These are phyloP conservation scores for Aurelia aurita complex sp. Pacific DNA, from an alignment of 30 jellyfish, hydroid and myxozoan species.

Conservation along the genomic window DNA sequence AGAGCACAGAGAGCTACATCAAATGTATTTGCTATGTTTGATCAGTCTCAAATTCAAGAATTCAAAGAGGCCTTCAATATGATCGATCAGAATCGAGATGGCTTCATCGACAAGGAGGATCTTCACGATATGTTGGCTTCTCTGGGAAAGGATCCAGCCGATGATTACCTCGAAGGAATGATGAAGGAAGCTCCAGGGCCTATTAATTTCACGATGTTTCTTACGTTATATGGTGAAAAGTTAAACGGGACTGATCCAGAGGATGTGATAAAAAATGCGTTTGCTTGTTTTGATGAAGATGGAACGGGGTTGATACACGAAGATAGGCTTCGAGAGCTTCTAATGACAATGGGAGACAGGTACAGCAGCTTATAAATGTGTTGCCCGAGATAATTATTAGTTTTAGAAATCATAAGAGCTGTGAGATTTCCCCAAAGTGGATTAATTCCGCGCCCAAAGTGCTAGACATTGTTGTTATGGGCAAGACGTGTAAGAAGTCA, in stretches of 20 bases:
- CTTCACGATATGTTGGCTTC: slow-evolving; percentile 98
- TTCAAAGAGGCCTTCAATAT: slow-evolving; percentile 99
- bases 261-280: slow-evolving; percentile 98
- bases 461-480: no score
- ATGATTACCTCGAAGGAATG: slow-evolving; percentile 93
- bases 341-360: slow-evolving; percentile 99
- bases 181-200: slow-evolving; percentile 99
- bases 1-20: slow-evolving; percentile 99
- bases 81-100: slow-evolving; percentile 99
- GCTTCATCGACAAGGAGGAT: slow-evolving; percentile 99
- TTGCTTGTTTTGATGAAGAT: slow-evolving; percentile 98
- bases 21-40: slow-evolving; percentile 99
- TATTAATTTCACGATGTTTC: slow-evolving; percentile 98
- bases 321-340: slow-evolving; percentile 88
- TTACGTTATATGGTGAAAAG: slow-evolving; percentile 97
- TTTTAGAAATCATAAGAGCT: not conserved
- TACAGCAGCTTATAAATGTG: slow-evolving; percentile 3
- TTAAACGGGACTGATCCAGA: slow-evolving; percentile 99
- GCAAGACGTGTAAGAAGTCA: no score
- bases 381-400: not conserved
- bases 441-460: not conserved
- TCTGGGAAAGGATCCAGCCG: slow-evolving; percentile 97
- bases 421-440: not conserved
- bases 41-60: slow-evolving; percentile 99
- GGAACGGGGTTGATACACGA: slow-evolving; percentile 90